phyloP scores from a whole-genome alignment of 1,140 invertebrate genomes.

The Diorhabda carinulata region DNA sequence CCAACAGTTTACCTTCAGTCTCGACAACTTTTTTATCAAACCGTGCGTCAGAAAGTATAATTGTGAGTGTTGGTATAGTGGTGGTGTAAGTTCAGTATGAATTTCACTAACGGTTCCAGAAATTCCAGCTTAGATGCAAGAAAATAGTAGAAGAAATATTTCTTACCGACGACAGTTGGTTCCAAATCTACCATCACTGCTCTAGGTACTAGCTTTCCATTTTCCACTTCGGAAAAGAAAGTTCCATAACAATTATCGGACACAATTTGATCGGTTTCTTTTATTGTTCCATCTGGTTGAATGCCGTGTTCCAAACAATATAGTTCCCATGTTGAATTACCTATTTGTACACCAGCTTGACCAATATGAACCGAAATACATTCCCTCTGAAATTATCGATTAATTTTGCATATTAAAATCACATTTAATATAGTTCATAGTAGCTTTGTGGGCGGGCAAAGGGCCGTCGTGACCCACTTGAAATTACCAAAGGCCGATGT shows the following conservation, averaged over 20 bases:
- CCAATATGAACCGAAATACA: conserved; percentile 79
- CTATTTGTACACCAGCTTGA: conserved; percentile 85
- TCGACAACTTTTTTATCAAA: no score
- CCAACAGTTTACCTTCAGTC: no score
- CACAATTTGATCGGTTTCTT: conserved; percentile 39
- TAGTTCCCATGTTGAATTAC: conserved; percentile 75
- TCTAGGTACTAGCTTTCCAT: conserved; percentile 70
- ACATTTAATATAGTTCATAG: no score
- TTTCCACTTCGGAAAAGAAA: conserved; percentile 59
- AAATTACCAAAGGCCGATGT: no score
- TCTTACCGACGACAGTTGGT: conserved; percentile 63
- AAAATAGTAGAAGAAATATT: not conserved
- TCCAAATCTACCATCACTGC: conserved; percentile 79
- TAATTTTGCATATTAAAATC: not conserved
- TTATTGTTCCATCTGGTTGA: conserved; percentile 62
- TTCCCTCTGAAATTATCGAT: conserved; percentile 48
- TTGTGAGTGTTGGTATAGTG: no score
- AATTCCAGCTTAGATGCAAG: not conserved
- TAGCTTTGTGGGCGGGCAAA: no score
- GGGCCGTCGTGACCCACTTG: no score
- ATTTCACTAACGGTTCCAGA: no score
- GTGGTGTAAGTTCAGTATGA: no score
- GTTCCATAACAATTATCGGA: conserved; percentile 54
- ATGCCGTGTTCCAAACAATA: conserved; percentile 84
- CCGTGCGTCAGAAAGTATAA: no score